Evolutionary conservation across 2,888 invertebrate genomes (phyloP).

Genomic region (Troglohyphantes excavatus): DNA sequence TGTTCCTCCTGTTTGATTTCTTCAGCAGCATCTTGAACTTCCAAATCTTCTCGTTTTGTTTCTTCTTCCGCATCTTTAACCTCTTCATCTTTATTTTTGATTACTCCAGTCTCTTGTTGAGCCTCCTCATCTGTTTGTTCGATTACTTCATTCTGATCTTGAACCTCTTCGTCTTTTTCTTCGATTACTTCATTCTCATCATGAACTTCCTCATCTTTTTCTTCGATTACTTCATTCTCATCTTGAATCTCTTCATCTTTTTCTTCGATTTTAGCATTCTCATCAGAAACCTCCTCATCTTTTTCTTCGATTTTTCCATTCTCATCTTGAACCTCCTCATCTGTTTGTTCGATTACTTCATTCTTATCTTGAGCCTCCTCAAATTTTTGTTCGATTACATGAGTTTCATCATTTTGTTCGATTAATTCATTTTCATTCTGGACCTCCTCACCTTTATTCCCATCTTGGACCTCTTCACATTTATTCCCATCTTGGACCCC

Average conservation of each 20-base stretch:
- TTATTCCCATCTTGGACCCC: not conserved
- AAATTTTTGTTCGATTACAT: not conserved
- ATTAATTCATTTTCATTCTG: not conserved
- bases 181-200: not conserved
- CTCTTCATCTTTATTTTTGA: not conserved
- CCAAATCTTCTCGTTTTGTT: not conserved
- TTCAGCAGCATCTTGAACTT: not conserved
- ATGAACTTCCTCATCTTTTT: not conserved
- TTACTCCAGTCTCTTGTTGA: not conserved
- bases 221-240: not conserved
- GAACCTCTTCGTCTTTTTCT: not conserved
- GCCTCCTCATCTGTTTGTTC: not conserved
- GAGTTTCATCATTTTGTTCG: not conserved
- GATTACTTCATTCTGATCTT: not conserved
- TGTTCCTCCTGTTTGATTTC: too few relatives aligned
- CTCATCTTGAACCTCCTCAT: not conserved
- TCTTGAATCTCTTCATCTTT: slow-evolving; percentile 8
- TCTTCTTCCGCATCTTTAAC: not conserved
- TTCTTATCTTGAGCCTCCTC: not conserved
- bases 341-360: not conserved
- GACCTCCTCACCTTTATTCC: not conserved
- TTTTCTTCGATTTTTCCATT: not conserved
- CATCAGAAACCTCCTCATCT: not conserved
- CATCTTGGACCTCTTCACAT: not conserved
- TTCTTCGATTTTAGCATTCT: slow-evolving; percentile 3